Conservation (phyloP, 2,113 vertebrate species). For the Merops nubicus region DNA sequence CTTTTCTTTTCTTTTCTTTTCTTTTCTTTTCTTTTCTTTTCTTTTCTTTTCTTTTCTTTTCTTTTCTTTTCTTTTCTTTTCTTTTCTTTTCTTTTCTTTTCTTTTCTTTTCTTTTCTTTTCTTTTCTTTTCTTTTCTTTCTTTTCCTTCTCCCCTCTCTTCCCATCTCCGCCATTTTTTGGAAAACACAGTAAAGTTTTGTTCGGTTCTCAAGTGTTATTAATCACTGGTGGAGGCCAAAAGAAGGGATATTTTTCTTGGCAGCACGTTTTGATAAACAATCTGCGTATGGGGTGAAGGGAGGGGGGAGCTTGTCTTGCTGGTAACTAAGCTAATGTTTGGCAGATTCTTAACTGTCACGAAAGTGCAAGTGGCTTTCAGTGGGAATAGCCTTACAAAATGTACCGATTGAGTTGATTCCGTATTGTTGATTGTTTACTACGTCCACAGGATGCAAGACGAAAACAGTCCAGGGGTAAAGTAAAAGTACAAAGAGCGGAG, state of each 20-base stretch:
- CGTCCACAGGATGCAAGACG: constrained; percentile 52
- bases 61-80: neutral
- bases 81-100: neutral
- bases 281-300: constrained; percentile 72
- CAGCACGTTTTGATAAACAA: constrained; percentile 79
- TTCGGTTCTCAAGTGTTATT: constrained; percentile 78
- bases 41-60: neutral
- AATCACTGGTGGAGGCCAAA: constrained; percentile 77
- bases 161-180: neutral
- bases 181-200: constrained; percentile 73
- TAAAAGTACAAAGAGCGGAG: constrained; percentile 29
- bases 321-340: constrained; percentile 64
- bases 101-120: neutral
- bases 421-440: constrained; percentile 69
- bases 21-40: no score
- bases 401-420: constrained; percentile 66
- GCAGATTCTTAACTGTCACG: constrained; percentile 65
- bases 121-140: neutral
- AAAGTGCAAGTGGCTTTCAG: constrained; percentile 67
- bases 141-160: no score
- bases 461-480: constrained; percentile 41
- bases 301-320: constrained; percentile 3
- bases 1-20: no score
- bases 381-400: constrained; percentile 69
- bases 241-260: constrained; percentile 77